These are phyloP conservation scores for Apis laboriosa DNA, from an alignment of 1,140 invertebrate genomes.

Conservation along the genomic window DNA sequence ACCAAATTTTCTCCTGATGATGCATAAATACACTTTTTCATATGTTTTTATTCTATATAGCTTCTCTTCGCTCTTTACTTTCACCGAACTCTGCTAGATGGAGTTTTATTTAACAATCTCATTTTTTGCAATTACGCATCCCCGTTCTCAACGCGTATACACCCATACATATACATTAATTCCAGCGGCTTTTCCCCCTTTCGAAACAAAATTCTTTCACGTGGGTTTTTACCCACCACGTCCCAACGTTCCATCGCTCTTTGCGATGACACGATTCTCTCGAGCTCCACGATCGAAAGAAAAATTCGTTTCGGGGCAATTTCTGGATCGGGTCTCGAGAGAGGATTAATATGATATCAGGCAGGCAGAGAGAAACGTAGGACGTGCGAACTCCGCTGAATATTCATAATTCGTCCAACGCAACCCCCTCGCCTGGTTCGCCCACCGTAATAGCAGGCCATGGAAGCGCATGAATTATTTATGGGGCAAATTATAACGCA, in stretches of 20 bases:
- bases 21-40: too few species aligned
- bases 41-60: neutral
- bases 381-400: conserved; percentile 72
- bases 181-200: too few species aligned
- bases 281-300: neutral
- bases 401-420: conserved; percentile 73
- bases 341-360: conserved; percentile 34
- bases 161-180: too few species aligned
- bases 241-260: too few species aligned
- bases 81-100: neutral
- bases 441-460: conserved; percentile 67
- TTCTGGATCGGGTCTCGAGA: neutral
- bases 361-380: conserved; percentile 53
- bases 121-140: neutral
- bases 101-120: neutral
- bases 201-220: too few species aligned
- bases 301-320: neutral
- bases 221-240: too few species aligned
- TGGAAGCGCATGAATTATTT: conserved; percentile 74
- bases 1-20: too few species aligned
- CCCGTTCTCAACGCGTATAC: too few species aligned
- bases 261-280: neutral
- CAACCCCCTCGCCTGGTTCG: conserved; percentile 51
- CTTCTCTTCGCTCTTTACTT: neutral
- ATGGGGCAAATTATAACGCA: conserved; percentile 68